These are phyloP conservation scores for Rynchops niger DNA, from an alignment of 2,113 vertebrate genomes.

Conservation along the genomic window DNA sequence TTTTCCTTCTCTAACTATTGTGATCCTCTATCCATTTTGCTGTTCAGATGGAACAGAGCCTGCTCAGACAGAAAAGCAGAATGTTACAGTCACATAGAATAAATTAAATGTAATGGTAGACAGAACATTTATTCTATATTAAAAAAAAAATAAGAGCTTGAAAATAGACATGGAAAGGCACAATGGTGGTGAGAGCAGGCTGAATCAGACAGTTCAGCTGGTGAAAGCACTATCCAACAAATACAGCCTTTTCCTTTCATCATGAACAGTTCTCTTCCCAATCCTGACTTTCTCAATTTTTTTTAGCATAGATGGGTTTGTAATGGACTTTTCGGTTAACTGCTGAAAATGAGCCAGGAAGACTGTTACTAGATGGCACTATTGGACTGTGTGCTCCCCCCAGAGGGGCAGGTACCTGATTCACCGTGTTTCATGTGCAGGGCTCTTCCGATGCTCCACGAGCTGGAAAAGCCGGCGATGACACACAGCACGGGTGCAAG, in stretches of 20 bases:
- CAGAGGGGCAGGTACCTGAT: neutral
- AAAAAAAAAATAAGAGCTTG: neutral
- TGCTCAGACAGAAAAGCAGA: constrained; percentile 25
- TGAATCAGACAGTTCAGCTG: neutral
- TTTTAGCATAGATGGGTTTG: neutral
- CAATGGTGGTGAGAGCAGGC: neutral
- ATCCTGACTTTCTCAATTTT: neutral
- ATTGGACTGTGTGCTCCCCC: neutral
- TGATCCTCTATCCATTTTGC: constrained; percentile 1
- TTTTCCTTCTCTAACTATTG: constrained; percentile 16
- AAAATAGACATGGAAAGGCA: neutral
- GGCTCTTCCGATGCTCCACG: neutral
- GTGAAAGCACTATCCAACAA: neutral
- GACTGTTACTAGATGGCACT: neutral
- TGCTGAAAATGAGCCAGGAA: neutral
- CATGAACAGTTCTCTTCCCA: neutral
- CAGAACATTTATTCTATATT: neutral
- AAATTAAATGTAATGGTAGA: constrained; percentile 1
- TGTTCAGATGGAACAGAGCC: neutral
- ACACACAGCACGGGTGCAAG: neutral
- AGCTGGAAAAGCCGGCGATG: neutral
- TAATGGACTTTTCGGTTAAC: neutral
- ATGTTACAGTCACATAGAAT: neutral
- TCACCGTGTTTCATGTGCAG: rapidly evolving
- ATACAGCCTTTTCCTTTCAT: neutral